Evolutionary conservation across 2,797 vertebrate genomes (phyloP).

Genomic region (Diceros bicornis): DNA sequence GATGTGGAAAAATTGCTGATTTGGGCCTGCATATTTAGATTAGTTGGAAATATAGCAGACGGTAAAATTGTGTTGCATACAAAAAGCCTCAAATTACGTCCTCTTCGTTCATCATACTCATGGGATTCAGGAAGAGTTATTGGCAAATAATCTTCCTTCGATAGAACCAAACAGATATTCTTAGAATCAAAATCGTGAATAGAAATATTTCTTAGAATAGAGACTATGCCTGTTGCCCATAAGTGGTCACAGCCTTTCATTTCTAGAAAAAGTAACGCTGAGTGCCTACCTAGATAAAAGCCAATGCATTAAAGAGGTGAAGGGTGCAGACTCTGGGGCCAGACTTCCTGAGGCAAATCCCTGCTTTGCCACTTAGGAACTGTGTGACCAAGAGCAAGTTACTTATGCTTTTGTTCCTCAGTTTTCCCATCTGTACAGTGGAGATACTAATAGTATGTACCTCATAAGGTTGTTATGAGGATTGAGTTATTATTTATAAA

Average conservation of each 20-base stretch:
- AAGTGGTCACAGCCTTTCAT: background rate
- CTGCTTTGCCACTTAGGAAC: background rate
- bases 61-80: background rate
- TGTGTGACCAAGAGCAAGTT: background rate
- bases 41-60: background rate
- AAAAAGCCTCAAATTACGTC: background rate
- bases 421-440: background rate
- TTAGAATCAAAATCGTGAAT: background rate
- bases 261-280: background rate
- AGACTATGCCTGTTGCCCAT: background rate
- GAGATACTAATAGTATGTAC: background rate
- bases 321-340: background rate
- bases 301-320: background rate
- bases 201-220: background rate
- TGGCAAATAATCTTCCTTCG: background rate
- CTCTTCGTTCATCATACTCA: background rate
- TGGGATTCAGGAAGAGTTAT: background rate
- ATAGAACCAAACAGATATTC: background rate
- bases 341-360: background rate
- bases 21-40: background rate
- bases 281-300: background rate
- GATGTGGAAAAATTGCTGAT: background rate
- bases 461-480: background rate
- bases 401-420: background rate
- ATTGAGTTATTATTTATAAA: background rate